phyloP scores from a whole-genome alignment of 1,140 invertebrate genomes.

The Nephotettix cincticeps region DNA sequence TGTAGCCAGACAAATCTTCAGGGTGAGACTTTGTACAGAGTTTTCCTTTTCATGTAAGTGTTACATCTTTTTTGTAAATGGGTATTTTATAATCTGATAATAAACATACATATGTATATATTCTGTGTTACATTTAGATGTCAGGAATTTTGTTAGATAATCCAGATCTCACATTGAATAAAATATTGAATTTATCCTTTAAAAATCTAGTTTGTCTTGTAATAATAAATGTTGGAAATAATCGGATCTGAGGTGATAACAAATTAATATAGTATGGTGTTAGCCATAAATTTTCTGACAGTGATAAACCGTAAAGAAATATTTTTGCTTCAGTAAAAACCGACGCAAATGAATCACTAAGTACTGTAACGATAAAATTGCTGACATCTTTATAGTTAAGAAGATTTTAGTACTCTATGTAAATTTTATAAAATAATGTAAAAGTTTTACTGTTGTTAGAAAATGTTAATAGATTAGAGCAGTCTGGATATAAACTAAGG shows the following conservation, averaged over 20 bases:
- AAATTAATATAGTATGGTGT: too few species aligned
- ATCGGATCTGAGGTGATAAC: too few species aligned
- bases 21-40: neutral
- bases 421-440: conserved; percentile 16
- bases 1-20: too few species aligned
- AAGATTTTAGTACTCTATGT: conserved; percentile 20
- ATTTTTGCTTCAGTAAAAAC: too few species aligned
- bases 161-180: too few species aligned
- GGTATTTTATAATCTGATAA: conserved; percentile 11
- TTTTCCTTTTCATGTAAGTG: conserved; percentile 8
- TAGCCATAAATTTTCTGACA: too few species aligned
- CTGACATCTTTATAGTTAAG: conserved; percentile 17
- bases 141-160: conserved; percentile 17
- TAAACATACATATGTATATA: conserved; percentile 15
- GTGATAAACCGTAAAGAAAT: too few species aligned
- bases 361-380: neutral
- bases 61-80: conserved; percentile 16
- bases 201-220: too few species aligned
- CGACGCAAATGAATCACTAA: too few species aligned
- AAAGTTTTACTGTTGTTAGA: conserved; percentile 14
- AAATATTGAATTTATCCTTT: too few species aligned
- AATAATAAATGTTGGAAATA: too few species aligned
- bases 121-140: conserved; percentile 4
- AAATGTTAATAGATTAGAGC: conserved; percentile 18
- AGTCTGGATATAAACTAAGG: conserved; percentile 8